Percentiles rank a stretch among this genome's conserved stretches.
phyloP scores from a whole-genome alignment of 2,113 vertebrate genomes.

The Cyanoramphus novaezelandiae region DNA sequence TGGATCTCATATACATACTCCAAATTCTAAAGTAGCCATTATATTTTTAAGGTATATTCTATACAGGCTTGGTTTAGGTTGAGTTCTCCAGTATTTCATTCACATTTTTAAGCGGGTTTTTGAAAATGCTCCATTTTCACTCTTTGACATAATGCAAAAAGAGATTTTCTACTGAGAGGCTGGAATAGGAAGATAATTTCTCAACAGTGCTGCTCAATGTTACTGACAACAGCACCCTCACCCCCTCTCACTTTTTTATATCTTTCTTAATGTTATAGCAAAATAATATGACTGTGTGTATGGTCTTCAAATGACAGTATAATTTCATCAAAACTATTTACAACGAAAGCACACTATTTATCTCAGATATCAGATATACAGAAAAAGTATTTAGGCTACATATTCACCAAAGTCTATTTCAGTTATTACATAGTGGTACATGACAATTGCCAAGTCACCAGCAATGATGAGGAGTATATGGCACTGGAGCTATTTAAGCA shows the following conservation, averaged over 20 bases:
- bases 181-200: neutral
- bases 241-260: fast-evolving
- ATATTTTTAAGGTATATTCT: neutral
- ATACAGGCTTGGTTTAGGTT: neutral
- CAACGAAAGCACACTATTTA: neutral
- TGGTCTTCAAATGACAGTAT: neutral
- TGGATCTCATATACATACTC: neutral
- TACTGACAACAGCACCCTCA: neutral
- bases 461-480: neutral
- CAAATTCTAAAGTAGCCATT: neutral
- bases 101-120: neutral
- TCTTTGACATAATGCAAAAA: neutral
- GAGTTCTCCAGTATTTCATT: neutral
- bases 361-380: neutral
- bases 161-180: neutral
- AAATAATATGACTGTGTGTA: neutral
- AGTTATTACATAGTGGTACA: neutral
- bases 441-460: neutral
- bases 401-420: neutral
- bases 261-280: neutral
- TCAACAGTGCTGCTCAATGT: neutral
- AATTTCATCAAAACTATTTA: neutral
- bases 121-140: neutral
- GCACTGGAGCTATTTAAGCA: conserved; percentile 15
- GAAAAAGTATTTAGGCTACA: neutral